These are phyloP conservation scores for Pygocentrus nattereri DNA, from an alignment of 2,797 vertebrate genomes.

Conservation along the genomic window DNA sequence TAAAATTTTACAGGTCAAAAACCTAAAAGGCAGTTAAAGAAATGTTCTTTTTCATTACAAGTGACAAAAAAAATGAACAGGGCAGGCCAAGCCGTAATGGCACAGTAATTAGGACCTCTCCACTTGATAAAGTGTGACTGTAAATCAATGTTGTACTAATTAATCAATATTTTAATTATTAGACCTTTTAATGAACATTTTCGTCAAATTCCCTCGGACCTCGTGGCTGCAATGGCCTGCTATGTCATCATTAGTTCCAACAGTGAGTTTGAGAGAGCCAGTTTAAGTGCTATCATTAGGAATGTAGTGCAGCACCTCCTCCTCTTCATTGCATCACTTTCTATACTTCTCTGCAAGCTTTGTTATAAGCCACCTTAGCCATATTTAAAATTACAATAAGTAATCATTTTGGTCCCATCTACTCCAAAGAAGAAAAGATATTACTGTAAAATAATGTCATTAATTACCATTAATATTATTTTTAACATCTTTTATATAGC, in stretches of 20 bases:
- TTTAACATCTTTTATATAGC: no score
- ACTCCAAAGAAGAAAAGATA: not conserved
- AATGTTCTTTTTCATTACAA: constrained; percentile 94
- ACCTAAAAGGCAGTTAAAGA: constrained; percentile 98
- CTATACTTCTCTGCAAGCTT: not conserved
- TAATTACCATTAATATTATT: not conserved
- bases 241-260: constrained; percentile 85
- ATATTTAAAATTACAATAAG: not conserved
- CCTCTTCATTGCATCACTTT: constrained; percentile 23
- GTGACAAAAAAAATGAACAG: constrained; percentile 89
- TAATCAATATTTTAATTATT: constrained; percentile 99
- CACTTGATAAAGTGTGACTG: constrained; percentile 98
- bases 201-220: constrained; percentile 91
- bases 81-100: constrained; percentile 93
- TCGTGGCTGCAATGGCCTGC: constrained; percentile 80
- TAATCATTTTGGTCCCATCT: not conserved
- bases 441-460: not conserved
- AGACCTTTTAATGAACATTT: constrained; percentile 96
- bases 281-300: constrained; percentile 62
- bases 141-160: constrained; percentile 99
- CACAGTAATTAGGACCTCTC: constrained; percentile 92
- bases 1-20: constrained; percentile 99
- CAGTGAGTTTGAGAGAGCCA: constrained; percentile 70
- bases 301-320: constrained; percentile 24
- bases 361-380: not conserved